A percentile compares a stretch with the other conserved stretches of the same genome.
Conservation (phyloP, 2,113 vertebrate species). For the Cisticola juncidis region DNA sequence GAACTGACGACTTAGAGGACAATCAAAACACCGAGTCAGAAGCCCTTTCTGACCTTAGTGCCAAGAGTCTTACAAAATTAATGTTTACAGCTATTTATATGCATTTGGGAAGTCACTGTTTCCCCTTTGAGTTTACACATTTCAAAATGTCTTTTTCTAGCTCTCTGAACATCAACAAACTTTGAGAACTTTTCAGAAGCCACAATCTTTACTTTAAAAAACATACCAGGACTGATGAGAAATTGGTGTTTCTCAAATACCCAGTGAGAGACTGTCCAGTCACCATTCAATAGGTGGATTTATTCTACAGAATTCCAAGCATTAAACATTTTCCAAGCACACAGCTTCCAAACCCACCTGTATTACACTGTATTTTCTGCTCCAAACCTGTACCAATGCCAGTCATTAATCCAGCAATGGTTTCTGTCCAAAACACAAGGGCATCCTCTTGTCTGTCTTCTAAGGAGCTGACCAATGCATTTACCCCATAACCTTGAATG, state of each 20-base stretch:
- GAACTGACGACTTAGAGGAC: background rate
- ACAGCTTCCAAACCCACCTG: background rate
- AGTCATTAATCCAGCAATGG: background rate
- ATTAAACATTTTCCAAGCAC: background rate
- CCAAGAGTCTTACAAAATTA: background rate
- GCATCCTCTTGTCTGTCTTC: background rate
- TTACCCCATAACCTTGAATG: background rate
- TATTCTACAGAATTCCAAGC: slow-evolving; percentile 37
- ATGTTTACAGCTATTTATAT: slow-evolving; percentile 3
- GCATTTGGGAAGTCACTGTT: background rate
- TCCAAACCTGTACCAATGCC: slow-evolving; percentile 5
- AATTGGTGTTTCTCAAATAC: background rate
- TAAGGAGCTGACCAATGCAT: background rate
- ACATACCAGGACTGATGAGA: background rate
- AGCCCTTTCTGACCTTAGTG: background rate
- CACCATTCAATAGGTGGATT: background rate
- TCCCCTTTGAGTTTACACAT: background rate
- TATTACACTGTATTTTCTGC: background rate
- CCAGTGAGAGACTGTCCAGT: background rate
- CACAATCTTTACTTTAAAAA: background rate
- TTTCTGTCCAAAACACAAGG: slow-evolving; percentile 14
- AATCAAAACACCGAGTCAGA: background rate
- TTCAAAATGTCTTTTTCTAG: background rate
- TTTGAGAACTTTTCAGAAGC: background rate
- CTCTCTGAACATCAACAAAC: background rate